A percentile compares a stretch with the other conserved stretches of the same genome.
Conservation (phyloP, 2,888 invertebrate genomes). For the Caenorhabditis plicata region DNA sequence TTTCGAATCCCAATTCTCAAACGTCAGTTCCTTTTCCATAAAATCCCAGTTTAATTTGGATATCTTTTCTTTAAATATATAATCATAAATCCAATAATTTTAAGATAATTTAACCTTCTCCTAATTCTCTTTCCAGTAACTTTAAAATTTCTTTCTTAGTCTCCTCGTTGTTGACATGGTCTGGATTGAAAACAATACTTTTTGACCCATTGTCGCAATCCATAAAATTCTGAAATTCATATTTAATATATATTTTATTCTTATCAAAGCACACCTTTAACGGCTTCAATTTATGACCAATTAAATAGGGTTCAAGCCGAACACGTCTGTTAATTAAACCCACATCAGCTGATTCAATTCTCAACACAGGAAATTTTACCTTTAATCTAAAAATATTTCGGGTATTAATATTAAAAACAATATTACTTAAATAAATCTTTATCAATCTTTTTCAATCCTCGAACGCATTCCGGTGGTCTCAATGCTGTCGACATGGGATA, state of each 20-base stretch:
- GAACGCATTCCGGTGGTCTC: conserved; percentile 35
- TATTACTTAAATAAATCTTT: conserved; percentile 36
- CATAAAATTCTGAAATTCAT: conserved; percentile 20
- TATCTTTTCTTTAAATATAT: too few relatives aligned
- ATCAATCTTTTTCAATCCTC: conserved; percentile 52
- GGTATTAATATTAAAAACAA: too few relatives aligned
- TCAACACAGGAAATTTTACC: conserved; percentile 30
- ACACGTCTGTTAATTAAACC: conserved; percentile 24
- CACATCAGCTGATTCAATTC: conserved; percentile 23
- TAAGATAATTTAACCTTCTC: too few relatives aligned
- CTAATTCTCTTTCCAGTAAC: conserved; percentile 17
- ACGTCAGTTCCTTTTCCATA: conserved; percentile 30
- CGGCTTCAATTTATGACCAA: conserved; percentile 23
- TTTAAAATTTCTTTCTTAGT: conserved; percentile 11
- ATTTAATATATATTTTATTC: not conserved
- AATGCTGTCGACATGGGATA: conserved; percentile 1
- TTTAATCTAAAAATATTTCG: conserved; percentile 8
- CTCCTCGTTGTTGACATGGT: conserved; percentile 30
- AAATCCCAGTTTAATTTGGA: conserved; percentile 1
- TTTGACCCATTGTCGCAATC: conserved; percentile 27
- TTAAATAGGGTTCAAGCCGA: conserved; percentile 22
- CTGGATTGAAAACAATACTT: conserved; percentile 53
- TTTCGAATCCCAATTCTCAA: conserved; percentile 58
- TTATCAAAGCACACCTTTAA: conserved; percentile 7
- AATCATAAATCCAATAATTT: too few relatives aligned